Percentiles rank a stretch among this genome's conserved stretches.
Evolutionary conservation across 1,140 invertebrate species (phyloP).

Genomic region (Drosophila burlai): DNA sequence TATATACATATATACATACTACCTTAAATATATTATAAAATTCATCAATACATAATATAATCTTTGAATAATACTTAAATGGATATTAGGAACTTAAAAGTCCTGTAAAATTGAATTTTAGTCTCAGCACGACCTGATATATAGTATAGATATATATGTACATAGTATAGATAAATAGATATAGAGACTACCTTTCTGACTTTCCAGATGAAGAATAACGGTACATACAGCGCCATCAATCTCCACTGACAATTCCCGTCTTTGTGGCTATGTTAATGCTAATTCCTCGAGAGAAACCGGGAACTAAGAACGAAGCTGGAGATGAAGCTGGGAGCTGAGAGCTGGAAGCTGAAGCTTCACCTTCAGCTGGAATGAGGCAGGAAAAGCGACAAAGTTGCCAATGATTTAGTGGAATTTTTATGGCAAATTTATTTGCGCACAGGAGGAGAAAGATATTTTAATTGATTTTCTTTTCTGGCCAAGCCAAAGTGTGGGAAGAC

Average conservation of each 20-base stretch:
- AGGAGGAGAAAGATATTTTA: conserved; percentile 74
- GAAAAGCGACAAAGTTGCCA: conserved; percentile 68
- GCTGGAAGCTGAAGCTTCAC: background rate
- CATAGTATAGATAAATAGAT: background rate
- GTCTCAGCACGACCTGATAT: too few relatives aligned
- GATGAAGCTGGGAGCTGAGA: too few relatives aligned
- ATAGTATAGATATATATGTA: too few relatives aligned
- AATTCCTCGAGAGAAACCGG: conserved; percentile 44
- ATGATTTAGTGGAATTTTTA: conserved; percentile 83
- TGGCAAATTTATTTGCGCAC: conserved; percentile 77
- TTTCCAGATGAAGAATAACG: conserved; percentile 36
- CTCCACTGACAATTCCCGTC: conserved; percentile 46
- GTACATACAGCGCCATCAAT: conserved; percentile 38
- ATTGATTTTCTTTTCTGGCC: conserved; percentile 71
- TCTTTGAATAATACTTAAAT: too few relatives aligned
- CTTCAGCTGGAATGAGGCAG: conserved; percentile 8
- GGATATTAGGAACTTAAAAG: too few relatives aligned
- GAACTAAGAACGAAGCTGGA: conserved; percentile 20
- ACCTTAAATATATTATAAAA: too few relatives aligned
- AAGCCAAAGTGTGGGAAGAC: conserved; percentile 75
- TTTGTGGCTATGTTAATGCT: conserved; percentile 47
- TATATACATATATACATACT: too few relatives aligned
- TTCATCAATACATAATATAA: too few relatives aligned
- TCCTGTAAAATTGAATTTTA: too few relatives aligned
- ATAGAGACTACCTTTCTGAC: background rate